A percentile compares a stretch with the other conserved stretches of the same genome.
phyloP scores from a whole-genome alignment of 1,140 invertebrate species.

The Anastrepha ludens region DNA sequence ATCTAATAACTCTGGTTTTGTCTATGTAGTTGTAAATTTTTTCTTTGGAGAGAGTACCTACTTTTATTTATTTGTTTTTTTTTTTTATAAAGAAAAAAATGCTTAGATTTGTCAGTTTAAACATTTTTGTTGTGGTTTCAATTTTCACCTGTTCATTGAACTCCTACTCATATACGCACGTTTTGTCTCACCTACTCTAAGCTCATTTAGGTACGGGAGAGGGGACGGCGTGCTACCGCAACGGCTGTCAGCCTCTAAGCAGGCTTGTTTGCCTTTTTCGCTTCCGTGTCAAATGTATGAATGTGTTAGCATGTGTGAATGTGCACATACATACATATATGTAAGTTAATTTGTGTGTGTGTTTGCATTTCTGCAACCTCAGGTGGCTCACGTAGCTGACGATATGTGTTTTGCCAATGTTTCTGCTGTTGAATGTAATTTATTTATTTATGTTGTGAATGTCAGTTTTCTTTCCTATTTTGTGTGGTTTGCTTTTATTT shows the following conservation, averaged over 20 bases:
- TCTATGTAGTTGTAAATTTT: neutral
- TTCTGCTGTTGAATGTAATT: constrained; percentile 21
- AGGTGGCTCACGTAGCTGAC: constrained; percentile 29
- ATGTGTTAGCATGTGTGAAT: too few relatives aligned
- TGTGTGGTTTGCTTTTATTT: neutral
- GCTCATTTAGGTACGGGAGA: neutral
- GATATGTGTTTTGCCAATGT: neutral
- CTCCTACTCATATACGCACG: neutral
- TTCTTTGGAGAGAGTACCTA: neutral
- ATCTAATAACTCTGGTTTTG: neutral
- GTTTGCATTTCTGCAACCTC: constrained; percentile 6
- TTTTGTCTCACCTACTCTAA: too few relatives aligned
- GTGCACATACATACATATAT: too few relatives aligned
- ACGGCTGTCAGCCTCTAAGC: neutral
- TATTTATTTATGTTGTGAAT: constrained; percentile 1
- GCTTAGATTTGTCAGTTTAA: neutral
- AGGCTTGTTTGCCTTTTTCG: neutral
- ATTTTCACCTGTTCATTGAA: constrained; percentile 33
- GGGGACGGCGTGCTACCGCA: neutral
- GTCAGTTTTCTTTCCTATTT: neutral
- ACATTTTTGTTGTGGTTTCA: constrained; percentile 35
- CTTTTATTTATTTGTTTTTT: neutral
- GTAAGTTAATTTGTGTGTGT: neutral
- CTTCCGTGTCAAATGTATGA: neutral
- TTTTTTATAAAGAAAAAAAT: neutral